phyloP scores from a whole-genome alignment of 2,888 invertebrate genomes.

The Yponomeuta malinellus region DNA sequence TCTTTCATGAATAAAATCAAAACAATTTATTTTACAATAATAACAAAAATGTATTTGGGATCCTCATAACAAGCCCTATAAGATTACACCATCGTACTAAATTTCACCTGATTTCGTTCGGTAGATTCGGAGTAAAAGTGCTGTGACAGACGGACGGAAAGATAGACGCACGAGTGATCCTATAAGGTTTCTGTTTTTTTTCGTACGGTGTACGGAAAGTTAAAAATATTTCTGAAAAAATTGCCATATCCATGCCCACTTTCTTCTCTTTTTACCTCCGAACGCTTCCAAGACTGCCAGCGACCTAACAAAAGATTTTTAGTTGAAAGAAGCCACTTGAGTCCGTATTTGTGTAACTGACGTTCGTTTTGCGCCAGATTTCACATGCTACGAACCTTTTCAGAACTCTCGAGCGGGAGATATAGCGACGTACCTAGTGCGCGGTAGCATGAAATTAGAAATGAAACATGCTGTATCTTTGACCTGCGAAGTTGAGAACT shows the following conservation, averaged over 20 bases:
- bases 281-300: conserved; percentile 23
- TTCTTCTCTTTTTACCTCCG: conserved; percentile 6
- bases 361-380: conserved; percentile 37
- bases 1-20: too few relatives aligned
- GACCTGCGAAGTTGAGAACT: background rate
- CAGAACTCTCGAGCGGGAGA: background rate
- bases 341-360: conserved; percentile 49
- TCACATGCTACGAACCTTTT: conserved; percentile 20
- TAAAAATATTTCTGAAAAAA: background rate
- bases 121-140: too few relatives aligned
- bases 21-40: too few relatives aligned
- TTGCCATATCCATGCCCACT: background rate
- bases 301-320: conserved; percentile 55
- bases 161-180: too few relatives aligned
- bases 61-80: too few relatives aligned
- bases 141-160: too few relatives aligned
- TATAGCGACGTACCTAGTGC: background rate
- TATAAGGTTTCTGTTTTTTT: too few relatives aligned
- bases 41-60: too few relatives aligned
- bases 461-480: background rate
- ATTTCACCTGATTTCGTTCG: too few relatives aligned
- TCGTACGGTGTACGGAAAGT: too few relatives aligned
- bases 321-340: conserved; percentile 55
- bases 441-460: background rate
- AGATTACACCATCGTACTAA: too few relatives aligned